Evolutionary conservation across 2,797 vertebrate genomes (phyloP).

Genomic region (Acanthopagrus latus): DNA sequence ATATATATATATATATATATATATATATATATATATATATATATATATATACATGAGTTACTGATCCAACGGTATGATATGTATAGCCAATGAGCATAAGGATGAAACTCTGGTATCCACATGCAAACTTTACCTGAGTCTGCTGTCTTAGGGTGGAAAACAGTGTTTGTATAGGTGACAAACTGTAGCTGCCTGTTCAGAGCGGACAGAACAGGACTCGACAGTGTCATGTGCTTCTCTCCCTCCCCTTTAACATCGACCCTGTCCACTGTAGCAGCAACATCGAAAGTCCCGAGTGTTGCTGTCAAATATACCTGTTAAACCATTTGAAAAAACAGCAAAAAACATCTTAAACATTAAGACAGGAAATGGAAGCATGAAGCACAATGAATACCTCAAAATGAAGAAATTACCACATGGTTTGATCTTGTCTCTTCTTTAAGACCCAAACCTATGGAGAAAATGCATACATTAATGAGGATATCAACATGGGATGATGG

Average conservation of each 20-base stretch:
- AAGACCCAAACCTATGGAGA: constrained; percentile 80
- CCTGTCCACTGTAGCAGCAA: constrained; percentile 87
- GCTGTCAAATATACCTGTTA: constrained; percentile 88
- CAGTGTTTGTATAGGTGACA: constrained; percentile 90
- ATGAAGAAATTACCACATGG: constrained; percentile 70
- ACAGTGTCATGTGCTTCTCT: constrained; percentile 81
- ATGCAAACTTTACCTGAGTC: constrained; percentile 85
- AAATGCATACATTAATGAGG: neutral
- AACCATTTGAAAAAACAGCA: neutral
- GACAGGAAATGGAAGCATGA: neutral
- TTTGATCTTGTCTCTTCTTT: constrained; percentile 61
- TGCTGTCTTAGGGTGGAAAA: constrained; percentile 90
- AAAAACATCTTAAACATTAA: neutral
- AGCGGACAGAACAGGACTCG: constrained; percentile 80
- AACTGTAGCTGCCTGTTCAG: constrained; percentile 93
- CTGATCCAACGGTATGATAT: neutral
- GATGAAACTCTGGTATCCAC: neutral
- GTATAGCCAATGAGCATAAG: neutral
- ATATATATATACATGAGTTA: neutral
- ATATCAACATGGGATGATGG: neutral
- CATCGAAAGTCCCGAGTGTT: constrained; percentile 88
- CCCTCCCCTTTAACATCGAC: constrained; percentile 85
- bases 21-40: too few relatives aligned
- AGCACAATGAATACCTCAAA: neutral
- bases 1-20: too few relatives aligned